Base-by-base conservation (phyloP, 2,888 invertebrate species). In the Yponomeuta sedellus region DNA sequence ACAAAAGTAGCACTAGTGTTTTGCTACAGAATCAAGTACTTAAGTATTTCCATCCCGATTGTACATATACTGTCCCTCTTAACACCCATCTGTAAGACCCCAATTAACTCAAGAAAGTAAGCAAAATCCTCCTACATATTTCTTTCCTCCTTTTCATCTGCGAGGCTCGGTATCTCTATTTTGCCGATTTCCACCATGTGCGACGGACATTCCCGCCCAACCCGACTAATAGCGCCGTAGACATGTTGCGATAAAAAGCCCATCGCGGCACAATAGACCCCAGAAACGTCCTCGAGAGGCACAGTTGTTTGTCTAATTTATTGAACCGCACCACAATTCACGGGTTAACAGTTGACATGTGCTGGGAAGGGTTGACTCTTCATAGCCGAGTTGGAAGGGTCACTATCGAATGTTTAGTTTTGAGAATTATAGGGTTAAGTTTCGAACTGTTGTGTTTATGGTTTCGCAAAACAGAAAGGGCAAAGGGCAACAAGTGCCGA, bases 401-500 rank as follows among this genome's bases (percentile, higher is more conserved):
- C 44, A 52, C 44, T 16, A 52, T 52, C 44, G 44, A 52, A 52
- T 52, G 44, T 52, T 65, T 56, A 64, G 16, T 20, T 34, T 64
- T 65, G 59, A 10, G 20, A 25, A 16, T 58, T 16, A 39, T 16
- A 52, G 83, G 85, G 86, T 83, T 81, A 80, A 79, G 66, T 80
- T 78, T 78, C 77, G 75, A 77, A 81, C 82, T 87, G 86, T 86
- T 87, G 86, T 85, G 82, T 85, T 83, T 85, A 83, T 85, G 79
- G 79, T 78, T 77, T 76, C 73, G 66, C 72, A 74, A 79, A 85
- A 70, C 73, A 52, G 44, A 73, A 75, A 80, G 86, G 82, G 81
- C 80, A 85, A 84, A 84, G 86, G 85, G 82, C 79, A 79, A 83
- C 85, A 82, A 82, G 85, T 81, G 81, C 82, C 78, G 83, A 71